Evolutionary conservation across 2,113 vertebrate species (phyloP).

Genomic region (Nipponia nippon): DNA sequence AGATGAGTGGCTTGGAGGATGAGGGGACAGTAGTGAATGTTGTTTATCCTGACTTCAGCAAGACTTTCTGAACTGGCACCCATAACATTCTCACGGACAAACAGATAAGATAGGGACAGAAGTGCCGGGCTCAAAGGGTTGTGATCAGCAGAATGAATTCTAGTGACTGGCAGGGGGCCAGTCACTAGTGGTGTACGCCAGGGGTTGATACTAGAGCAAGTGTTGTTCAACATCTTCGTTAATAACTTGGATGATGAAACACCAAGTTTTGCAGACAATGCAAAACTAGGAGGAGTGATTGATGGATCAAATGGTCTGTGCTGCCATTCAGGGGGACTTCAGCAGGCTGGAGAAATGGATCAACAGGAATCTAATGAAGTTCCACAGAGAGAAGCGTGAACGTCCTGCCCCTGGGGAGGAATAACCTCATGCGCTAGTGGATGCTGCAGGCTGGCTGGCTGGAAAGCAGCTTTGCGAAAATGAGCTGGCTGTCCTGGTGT

Average conservation of each 20-base stretch:
- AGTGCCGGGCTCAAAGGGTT: background rate
- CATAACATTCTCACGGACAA: background rate
- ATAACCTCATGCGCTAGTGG: background rate
- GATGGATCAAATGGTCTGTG: background rate
- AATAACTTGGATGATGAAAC: background rate
- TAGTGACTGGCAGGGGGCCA: background rate
- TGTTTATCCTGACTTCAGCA: background rate
- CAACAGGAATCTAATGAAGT: background rate
- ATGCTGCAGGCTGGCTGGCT: rapidly evolving
- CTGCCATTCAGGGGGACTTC: background rate
- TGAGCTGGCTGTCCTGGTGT: background rate
- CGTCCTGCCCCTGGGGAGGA: background rate
- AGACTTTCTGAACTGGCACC: background rate
- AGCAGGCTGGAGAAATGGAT: background rate
- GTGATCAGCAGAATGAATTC: background rate
- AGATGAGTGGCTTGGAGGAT: background rate
- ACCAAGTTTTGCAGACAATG: background rate
- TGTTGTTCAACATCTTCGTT: background rate
- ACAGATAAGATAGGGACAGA: background rate
- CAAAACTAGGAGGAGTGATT: background rate
- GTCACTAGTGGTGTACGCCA: background rate
- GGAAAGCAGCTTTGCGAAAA: background rate
- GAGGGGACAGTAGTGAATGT: background rate
- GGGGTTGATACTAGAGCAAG: background rate
- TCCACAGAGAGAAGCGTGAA: background rate